Base-by-base conservation (phyloP, 2,797 vertebrate genomes). In the Erpetoichthys calabaricus region DNA sequence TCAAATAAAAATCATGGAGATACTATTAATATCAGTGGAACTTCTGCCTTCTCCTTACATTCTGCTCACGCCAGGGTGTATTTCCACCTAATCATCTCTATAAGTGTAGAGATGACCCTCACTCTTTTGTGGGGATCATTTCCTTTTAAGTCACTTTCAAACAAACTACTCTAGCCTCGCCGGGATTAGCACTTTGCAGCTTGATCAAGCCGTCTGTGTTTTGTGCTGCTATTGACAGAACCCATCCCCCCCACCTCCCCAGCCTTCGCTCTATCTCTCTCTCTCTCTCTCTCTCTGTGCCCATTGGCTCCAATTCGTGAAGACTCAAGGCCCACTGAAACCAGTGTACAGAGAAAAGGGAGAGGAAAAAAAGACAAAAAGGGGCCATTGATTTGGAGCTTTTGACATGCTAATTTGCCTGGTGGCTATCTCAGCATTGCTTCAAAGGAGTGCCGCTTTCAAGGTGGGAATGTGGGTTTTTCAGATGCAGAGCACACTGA, bases 391-490 rank as follows among this genome's bases (percentile, higher is more conserved):
- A 90, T 88, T 86, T 63, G 2, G 60, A 73, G 74, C 85, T 84
- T 88, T 90, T 89, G 82, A 86, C 78, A 88, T 85, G 83, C 74
- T 89, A 86, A 89, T 88, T 80, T 82, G 66, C 80, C 85, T 69
- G 73, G 72, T 73, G 75, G 80, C 79, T 77, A 72, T 74, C 75
- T 75, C 80, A 81, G 77, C 60, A 68, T 4, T 64, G 73, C 86
- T 91, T 90, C 85, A 88, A 91, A 91, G 86, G 71, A 66, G 72
- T 81, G 78, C 75, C 78, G 73, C 81, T 88, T 85, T 83, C 73
- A 82, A 80, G 83, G 79, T 67, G 68, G 56, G 41, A 56, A 80
- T 70, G 69, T 77, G 75, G 79, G 76, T 75, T 78, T 76, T 70
- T 25, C 8, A 4, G 76, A 62, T 61, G 62, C 47, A 60, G 63